Conservation (phyloP, 2,888 invertebrate species). For the Tillus elongatus region DNA sequence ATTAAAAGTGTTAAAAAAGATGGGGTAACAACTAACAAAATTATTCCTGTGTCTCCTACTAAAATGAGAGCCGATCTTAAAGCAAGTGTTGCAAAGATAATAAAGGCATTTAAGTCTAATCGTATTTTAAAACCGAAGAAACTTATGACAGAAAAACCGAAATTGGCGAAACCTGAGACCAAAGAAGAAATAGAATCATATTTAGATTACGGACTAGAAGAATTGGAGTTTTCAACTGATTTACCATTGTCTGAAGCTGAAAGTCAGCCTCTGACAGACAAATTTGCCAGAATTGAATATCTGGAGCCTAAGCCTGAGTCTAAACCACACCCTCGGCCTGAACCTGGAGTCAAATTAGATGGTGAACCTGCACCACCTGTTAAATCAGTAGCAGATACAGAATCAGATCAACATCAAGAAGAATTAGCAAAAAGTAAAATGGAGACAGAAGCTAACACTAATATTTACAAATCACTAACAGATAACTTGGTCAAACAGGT, state of each 20-base stretch:
- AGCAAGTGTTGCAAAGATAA: too few species aligned
- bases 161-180: constrained; percentile 11
- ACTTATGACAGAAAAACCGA: constrained; percentile 4
- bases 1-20: constrained; percentile 42
- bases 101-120: too few species aligned
- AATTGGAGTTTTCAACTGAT: constrained; percentile 53
- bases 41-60: constrained; percentile 15
- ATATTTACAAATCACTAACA: constrained; percentile 19
- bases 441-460: constrained; percentile 16
- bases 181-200: constrained; percentile 29
- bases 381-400: constrained; percentile 21
- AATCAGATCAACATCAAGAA: constrained; percentile 16
- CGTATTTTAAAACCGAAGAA: constrained; percentile 12
- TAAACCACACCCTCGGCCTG: constrained; percentile 30
- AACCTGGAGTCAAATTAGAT: too few species aligned
- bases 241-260: constrained; percentile 48
- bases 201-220: constrained; percentile 52
- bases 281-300: constrained; percentile 30
- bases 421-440: constrained; percentile 16
- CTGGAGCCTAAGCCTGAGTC: constrained; percentile 18
- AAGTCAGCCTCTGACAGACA: constrained; percentile 58
- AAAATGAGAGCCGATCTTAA: constrained; percentile 19
- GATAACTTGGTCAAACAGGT: constrained; percentile 38
- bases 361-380: constrained; percentile 30
- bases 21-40: constrained; percentile 24